phyloP scores from a whole-genome alignment of 2,888 invertebrate genomes.

The Axea sp. region DNA sequence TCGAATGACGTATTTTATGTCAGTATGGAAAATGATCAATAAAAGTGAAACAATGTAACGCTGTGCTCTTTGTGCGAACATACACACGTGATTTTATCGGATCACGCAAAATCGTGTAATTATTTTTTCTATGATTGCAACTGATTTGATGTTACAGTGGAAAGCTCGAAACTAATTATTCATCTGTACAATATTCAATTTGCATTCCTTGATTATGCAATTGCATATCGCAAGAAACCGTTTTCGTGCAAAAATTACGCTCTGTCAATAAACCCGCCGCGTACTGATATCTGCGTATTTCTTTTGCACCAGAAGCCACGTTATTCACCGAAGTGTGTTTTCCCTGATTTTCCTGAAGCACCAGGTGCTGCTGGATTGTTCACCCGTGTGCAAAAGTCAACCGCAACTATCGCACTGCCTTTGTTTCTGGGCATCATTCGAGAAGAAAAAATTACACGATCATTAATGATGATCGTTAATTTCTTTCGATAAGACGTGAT shows the following conservation, averaged over 20 bases:
- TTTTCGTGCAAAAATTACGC: neutral
- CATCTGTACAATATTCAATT: neutral
- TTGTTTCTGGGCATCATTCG: too few species aligned
- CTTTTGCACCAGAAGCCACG: neutral
- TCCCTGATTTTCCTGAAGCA: too few species aligned
- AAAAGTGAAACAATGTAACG: neutral
- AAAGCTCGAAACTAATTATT: conserved; percentile 4
- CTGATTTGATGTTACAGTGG: neutral
- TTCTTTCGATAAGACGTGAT: too few species aligned
- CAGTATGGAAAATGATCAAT: neutral
- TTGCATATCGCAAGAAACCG: neutral
- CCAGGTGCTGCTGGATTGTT: too few species aligned
- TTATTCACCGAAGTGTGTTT: too few species aligned
- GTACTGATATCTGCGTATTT: neutral
- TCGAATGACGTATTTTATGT: neutral
- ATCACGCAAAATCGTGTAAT: conserved; percentile 9
- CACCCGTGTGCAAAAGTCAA: too few species aligned
- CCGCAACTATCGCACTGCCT: too few species aligned
- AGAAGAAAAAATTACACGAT: too few species aligned
- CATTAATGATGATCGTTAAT: too few species aligned
- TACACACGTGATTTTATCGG: neutral
- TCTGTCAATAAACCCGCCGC: neutral
- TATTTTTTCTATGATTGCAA: neutral
- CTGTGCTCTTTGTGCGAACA: too few species aligned
- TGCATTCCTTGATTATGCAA: conserved; percentile 1